A percentile compares a stretch with the other conserved stretches of the same genome.
phyloP scores from a whole-genome alignment of 2,797 vertebrate species.

The Ceyx erithaca region DNA sequence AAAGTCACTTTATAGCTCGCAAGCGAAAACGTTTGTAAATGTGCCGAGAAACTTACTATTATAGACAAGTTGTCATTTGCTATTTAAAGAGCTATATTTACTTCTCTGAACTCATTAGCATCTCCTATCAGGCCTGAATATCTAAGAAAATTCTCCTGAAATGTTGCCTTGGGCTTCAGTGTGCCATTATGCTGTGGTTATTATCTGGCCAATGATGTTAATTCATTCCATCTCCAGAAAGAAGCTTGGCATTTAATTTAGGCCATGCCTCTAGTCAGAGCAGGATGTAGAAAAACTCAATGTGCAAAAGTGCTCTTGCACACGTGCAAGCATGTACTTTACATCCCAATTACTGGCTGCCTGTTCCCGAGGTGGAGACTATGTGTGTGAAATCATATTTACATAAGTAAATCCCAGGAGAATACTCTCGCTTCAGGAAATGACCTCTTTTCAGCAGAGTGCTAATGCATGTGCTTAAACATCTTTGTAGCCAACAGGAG shows the following conservation, averaged over 20 bases:
- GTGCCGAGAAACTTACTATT: constrained; percentile 29
- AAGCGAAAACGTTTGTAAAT: neutral
- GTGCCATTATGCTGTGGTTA: constrained; percentile 42
- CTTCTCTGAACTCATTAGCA: constrained; percentile 57
- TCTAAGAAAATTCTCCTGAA: constrained; percentile 45
- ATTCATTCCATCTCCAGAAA: constrained; percentile 56
- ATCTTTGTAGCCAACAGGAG: constrained; percentile 23
- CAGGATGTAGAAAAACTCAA: constrained; percentile 10
- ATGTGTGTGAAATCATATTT: constrained; percentile 54
- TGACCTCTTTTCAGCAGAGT: constrained; percentile 55
- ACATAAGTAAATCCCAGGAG: constrained; percentile 44
- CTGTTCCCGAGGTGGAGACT: constrained; percentile 14
- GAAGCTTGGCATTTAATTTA: constrained; percentile 62
- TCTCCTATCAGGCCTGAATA: constrained; percentile 47
- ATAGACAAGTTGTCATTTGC: constrained; percentile 61
- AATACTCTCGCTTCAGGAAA: constrained; percentile 60
- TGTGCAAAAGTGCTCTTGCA: neutral
- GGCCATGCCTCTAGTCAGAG: constrained; percentile 29
- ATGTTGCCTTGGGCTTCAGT: constrained; percentile 46
- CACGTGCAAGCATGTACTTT: neutral
- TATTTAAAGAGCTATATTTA: constrained; percentile 64
- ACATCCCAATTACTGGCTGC: neutral
- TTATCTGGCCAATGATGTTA: constrained; percentile 66
- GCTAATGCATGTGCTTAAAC: constrained; percentile 55
- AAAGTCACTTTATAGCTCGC: constrained; percentile 12